A percentile compares a stretch with the other conserved stretches of the same genome.
Conservation (phyloP, 2,888 invertebrate genomes). For the Ditula angustiorana region DNA sequence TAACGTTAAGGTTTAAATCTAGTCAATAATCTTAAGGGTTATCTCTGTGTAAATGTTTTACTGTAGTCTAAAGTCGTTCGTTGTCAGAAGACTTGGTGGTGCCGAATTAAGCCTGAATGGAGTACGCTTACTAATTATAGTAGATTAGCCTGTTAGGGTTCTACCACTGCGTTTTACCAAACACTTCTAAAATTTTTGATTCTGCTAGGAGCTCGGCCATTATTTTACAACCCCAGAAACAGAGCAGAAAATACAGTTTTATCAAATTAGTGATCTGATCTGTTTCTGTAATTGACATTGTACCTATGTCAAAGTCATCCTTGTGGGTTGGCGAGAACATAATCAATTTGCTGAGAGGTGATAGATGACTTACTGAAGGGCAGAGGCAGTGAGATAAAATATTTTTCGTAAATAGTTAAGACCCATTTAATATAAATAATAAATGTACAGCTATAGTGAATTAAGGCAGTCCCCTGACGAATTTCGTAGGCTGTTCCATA, state of each 20-base stretch:
- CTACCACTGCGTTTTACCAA: constrained; percentile 2
- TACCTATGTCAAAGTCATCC: constrained; percentile 5
- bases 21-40: constrained; percentile 55
- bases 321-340: neutral
- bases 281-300: neutral
- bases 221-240: neutral
- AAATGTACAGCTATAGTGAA: neutral
- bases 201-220: neutral
- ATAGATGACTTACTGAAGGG: neutral
- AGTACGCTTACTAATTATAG: constrained; percentile 74
- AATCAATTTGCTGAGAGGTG: neutral
- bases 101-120: constrained; percentile 66
- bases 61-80: constrained; percentile 48
- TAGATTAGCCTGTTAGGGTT: constrained; percentile 32
- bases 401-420: neutral
- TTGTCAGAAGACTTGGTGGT: constrained; percentile 43
- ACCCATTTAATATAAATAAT: neutral
- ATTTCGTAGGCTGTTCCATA: constrained; percentile 32
- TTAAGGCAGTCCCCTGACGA: constrained; percentile 18
- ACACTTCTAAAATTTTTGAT: neutral
- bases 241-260: neutral
- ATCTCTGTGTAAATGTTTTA: constrained; percentile 27
- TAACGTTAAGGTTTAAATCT: constrained; percentile 46
- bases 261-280: neutral
- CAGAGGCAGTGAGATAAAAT: neutral